Conservation (phyloP, 1,140 invertebrate species). For the Fopius arisanus region DNA sequence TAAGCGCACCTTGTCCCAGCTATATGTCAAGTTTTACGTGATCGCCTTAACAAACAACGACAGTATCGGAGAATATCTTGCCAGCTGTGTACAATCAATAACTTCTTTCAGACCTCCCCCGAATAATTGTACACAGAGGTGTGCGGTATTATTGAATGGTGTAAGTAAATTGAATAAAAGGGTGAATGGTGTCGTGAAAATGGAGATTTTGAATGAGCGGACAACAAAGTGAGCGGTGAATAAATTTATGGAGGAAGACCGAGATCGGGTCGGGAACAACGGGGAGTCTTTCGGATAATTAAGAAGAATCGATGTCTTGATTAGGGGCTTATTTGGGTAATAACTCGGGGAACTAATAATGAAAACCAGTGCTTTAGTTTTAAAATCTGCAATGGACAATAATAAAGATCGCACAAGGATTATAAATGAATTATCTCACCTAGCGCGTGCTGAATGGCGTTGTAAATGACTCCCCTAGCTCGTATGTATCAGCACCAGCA, state of each 20-base stretch:
- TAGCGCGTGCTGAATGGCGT: slow-evolving; percentile 21
- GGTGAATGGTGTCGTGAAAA: background rate
- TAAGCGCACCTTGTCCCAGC: slow-evolving; percentile 8
- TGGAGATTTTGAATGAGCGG: background rate
- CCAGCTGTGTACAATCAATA: slow-evolving; percentile 19
- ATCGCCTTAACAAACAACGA: slow-evolving; percentile 12
- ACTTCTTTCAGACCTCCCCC: slow-evolving; percentile 2
- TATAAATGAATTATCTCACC: slow-evolving; percentile 42
- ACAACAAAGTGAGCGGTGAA: background rate
- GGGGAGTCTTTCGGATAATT: background rate
- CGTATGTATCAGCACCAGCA: background rate
- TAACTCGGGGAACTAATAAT: no score
- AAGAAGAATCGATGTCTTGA: background rate
- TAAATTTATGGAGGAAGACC: background rate
- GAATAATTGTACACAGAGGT: background rate
- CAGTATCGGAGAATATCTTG: background rate
- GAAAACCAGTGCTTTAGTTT: no score
- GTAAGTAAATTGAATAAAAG: background rate
- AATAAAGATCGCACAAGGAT: background rate
- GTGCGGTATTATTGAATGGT: background rate
- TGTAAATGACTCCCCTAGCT: slow-evolving; percentile 34
- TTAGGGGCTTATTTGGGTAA: background rate
- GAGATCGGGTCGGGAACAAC: no score
- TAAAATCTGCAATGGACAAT: background rate
- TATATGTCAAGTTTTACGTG: slow-evolving; percentile 10